phyloP scores from a whole-genome alignment of 1,140 invertebrate genomes.

The Drosophila nannoptera region DNA sequence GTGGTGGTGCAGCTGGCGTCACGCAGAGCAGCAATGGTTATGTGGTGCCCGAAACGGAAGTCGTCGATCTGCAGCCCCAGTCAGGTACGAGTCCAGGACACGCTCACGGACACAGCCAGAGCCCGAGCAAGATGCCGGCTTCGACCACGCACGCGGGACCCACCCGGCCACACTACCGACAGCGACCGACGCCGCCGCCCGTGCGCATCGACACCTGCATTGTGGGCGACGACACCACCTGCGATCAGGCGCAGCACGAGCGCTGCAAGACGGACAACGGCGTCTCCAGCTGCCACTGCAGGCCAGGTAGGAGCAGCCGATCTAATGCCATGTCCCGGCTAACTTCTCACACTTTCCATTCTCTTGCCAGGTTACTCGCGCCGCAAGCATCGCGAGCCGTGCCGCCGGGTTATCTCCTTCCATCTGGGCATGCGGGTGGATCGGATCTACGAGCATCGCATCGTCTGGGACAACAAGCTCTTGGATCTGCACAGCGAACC shows the following conservation, averaged over 20 bases:
- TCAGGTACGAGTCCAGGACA: conserved; percentile 38
- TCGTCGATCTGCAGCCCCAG: conserved; percentile 66
- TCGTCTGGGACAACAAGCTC: conserved; percentile 88
- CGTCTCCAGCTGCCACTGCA: conserved; percentile 94
- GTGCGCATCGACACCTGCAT: conserved; percentile 95
- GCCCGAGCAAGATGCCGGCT: conserved; percentile 12
- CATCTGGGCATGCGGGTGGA: conserved; percentile 90
- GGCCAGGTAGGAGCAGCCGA: conserved; percentile 82
- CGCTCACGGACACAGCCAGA: conserved; percentile 9
- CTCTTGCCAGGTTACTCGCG: conserved; percentile 84
- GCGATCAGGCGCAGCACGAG: conserved; percentile 91
- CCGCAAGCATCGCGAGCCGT: conserved; percentile 87
- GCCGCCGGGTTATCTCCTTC: conserved; percentile 89
- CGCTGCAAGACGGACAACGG: conserved; percentile 92
- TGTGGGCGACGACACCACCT: conserved; percentile 95
- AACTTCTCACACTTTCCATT: not conserved
- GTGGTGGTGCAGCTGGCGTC: conserved; percentile 49
- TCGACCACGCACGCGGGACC: conserved; percentile 73
- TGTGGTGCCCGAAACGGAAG: conserved; percentile 79
- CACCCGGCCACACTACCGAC: conserved; percentile 80
- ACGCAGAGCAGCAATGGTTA: conserved; percentile 79
- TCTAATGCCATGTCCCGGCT: not conserved
- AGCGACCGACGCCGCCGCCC: conserved; percentile 83
- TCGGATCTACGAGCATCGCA: conserved; percentile 87
- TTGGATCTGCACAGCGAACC: conserved; percentile 87